Conservation (phyloP, 2,113 vertebrate genomes). For the Suricata suricatta region DNA sequence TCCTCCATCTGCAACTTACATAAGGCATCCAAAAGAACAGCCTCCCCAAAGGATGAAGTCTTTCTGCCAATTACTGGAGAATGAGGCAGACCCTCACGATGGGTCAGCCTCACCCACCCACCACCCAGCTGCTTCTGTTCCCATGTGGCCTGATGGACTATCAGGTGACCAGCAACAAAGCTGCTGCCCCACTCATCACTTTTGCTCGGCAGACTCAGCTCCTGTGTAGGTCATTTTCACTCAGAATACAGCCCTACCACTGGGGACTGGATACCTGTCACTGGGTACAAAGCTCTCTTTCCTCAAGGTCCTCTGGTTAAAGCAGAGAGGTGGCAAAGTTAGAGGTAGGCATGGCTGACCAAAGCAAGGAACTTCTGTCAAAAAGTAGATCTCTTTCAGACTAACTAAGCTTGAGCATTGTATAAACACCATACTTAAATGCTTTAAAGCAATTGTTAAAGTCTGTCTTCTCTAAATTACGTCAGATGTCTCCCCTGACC, state of each 20-base stretch:
- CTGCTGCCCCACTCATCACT: neutral
- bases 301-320: neutral
- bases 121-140: neutral
- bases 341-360: neutral
- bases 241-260: neutral
- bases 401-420: neutral
- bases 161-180: neutral
- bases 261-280: neutral
- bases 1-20: neutral
- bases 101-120: neutral
- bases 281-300: neutral
- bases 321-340: neutral
- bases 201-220: neutral
- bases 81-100: neutral
- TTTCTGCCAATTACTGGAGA: neutral
- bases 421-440: slow-evolving; percentile 26
- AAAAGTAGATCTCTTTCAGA: neutral
- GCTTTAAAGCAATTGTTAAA: slow-evolving; percentile 15
- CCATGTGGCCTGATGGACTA: neutral
- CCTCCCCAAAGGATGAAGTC: neutral
- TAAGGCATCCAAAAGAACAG: neutral
- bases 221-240: neutral
- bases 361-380: neutral
- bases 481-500: neutral
- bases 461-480: neutral